Evolutionary conservation across 2,888 invertebrate genomes (phyloP).

Genomic region (Lamellibrachia satsuma): DNA sequence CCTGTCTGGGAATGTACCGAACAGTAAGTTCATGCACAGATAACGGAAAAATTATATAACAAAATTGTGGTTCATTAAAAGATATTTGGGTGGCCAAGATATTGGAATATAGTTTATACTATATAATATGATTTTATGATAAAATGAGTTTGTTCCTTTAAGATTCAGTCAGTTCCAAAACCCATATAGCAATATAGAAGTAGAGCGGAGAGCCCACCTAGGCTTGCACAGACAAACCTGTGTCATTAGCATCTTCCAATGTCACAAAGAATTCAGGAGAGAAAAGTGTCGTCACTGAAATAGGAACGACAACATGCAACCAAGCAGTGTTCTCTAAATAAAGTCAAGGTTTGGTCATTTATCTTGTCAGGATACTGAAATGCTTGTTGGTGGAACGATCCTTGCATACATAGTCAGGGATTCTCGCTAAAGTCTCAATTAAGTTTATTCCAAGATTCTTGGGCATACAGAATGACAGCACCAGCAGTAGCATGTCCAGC

Average conservation of each 20-base stretch:
- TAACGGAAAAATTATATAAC: no score
- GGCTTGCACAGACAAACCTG: background rate
- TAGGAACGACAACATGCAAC: conserved; percentile 1
- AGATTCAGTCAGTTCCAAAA: background rate
- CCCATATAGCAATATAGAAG: background rate
- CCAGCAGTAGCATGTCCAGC: background rate
- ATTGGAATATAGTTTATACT: background rate
- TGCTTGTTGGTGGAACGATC: background rate
- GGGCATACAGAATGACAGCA: no score
- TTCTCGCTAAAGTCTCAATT: no score
- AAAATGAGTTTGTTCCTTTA: background rate
- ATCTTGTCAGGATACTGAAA: background rate
- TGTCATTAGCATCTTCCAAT: background rate
- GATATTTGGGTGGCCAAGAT: background rate
- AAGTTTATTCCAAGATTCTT: no score
- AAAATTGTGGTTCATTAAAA: no score
- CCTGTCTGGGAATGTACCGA: no score
- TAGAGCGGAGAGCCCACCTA: background rate
- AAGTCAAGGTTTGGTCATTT: background rate
- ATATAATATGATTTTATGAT: background rate
- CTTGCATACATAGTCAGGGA: background rate
- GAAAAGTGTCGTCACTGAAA: background rate
- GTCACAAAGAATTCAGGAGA: background rate
- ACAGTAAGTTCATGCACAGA: no score
- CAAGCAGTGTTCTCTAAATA: background rate